Percentiles rank a stretch among this genome's conserved stretches.
Evolutionary conservation across 2,113 vertebrate species (phyloP).

Genomic region (Eretmochelys imbricata): DNA sequence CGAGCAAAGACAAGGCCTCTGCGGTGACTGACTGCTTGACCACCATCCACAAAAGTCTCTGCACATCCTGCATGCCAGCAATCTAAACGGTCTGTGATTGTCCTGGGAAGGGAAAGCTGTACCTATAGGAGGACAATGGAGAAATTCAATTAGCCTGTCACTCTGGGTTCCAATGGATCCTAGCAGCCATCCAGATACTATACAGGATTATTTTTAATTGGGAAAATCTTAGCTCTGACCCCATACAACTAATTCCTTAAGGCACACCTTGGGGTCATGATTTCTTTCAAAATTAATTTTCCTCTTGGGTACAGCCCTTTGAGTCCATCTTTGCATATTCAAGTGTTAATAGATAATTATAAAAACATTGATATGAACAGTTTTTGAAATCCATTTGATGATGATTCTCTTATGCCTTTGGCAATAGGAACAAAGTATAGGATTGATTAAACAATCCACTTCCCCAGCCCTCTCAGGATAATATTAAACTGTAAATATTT

Average conservation of each 20-base stretch:
- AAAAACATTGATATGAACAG: neutral
- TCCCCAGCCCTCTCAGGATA: constrained; percentile 4
- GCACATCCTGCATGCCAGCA: neutral
- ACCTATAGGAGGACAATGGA: neutral
- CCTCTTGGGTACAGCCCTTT: neutral
- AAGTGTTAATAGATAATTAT: neutral
- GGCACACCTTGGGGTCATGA: neutral
- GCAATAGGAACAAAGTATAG: neutral
- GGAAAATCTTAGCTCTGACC: neutral
- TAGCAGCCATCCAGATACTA: neutral
- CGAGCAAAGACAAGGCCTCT: neutral
- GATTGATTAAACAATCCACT: constrained; percentile 42
- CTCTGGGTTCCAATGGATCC: neutral
- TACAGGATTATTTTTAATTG: neutral
- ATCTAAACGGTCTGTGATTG: accelerated
- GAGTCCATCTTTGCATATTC: neutral
- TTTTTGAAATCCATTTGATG: constrained; percentile 48
- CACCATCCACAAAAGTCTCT: neutral
- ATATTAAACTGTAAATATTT: neutral
- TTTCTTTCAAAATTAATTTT: neutral
- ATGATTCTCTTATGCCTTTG: constrained; percentile 12
- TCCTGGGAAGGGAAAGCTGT: neutral
- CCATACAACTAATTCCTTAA: neutral
- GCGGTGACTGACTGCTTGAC: neutral
- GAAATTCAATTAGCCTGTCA: neutral